Evolutionary conservation across 92 coral and sea anemone genomes (phyloP), one percentile per base, ranked within the genome.

Genomic region (Micromussa lordhowensis): DNA sequence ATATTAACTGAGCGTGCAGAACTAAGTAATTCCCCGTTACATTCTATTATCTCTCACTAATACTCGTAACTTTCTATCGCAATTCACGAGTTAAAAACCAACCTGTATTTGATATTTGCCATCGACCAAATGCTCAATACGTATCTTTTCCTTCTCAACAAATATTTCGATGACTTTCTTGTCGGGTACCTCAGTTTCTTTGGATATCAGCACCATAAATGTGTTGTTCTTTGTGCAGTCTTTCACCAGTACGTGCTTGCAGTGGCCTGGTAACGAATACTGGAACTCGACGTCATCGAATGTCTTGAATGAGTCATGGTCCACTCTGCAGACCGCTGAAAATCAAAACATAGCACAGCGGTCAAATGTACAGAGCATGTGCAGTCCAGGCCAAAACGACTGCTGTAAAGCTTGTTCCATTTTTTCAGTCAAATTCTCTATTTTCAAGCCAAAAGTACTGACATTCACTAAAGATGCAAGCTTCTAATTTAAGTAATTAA

Each of bases 261-360:
- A 85, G 44, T 61, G 59, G 57, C 21, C 73, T 30, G 88, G 88
- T 59, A 76, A 85, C 73, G 88, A 55, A 40, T 85, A 74, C 57
- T 85, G 88, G 75, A 74, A 57, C 44, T 85, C 82, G 18, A 85
- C 88, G 51, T 73, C 88, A 58, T 85, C 88, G 76, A 85, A 85
- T 26, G 88, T 85, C 12, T 57, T 85, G 29, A 74, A 85, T 21
- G 82, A 34, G 88, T 74, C 61, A 12, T 85, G 79, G 44, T 85
- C 88, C 88, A 59, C 81, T 8, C 75, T 74, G 74, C 88, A 85
- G 36, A 85, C 82, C 57, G 81, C 88, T 85, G 88, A 58, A 85
- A 85, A 57, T 18, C 14, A 58, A 40, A 7, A 18, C 17, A 53
- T 0, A 66, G 71, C 28, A 26, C 71, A 10, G 71, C 34, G 34